These are phyloP conservation scores for Ypsolopha scabrella DNA, from an alignment of 2,888 invertebrate species.

Conservation along the genomic window DNA sequence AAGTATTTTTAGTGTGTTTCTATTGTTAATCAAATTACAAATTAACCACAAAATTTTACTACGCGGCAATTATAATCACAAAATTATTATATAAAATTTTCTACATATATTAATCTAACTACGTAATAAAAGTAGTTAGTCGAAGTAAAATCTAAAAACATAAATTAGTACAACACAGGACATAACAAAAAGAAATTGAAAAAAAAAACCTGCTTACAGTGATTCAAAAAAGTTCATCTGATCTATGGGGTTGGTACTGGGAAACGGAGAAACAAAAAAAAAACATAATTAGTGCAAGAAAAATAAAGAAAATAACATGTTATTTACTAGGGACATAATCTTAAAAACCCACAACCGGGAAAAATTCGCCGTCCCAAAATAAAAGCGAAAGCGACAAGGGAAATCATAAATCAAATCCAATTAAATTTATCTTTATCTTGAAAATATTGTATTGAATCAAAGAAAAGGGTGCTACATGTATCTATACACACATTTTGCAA, in stretches of 20 bases:
- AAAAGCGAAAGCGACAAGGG: not conserved
- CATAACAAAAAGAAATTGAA: constrained; percentile 20
- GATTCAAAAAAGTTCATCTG: constrained; percentile 70
- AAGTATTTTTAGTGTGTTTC: too few species aligned
- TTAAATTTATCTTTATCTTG: too few species aligned
- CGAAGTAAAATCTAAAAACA: constrained; percentile 10
- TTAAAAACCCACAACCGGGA: not conserved
- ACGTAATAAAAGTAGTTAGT: too few species aligned
- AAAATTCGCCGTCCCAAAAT: not conserved
- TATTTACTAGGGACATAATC: constrained; percentile 4
- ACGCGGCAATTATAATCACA: too few species aligned
- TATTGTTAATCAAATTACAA: too few species aligned
- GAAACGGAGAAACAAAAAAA: constrained; percentile 28
- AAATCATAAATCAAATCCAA: too few species aligned
- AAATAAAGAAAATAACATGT: constrained; percentile 17
- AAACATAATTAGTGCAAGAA: constrained; percentile 38
- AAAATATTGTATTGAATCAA: too few species aligned
- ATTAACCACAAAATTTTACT: too few species aligned
- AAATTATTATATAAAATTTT: too few species aligned
- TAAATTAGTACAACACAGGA: constrained; percentile 13
- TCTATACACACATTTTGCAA: too few species aligned
- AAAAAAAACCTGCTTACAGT: constrained; percentile 57
- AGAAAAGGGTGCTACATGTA: too few species aligned
- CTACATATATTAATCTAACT: too few species aligned
- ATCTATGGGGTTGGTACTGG: constrained; percentile 69